Evolutionary conservation across 2,888 invertebrate genomes (phyloP), one percentile per base, ranked within the genome.

Genomic region (Leucania comma): DNA sequence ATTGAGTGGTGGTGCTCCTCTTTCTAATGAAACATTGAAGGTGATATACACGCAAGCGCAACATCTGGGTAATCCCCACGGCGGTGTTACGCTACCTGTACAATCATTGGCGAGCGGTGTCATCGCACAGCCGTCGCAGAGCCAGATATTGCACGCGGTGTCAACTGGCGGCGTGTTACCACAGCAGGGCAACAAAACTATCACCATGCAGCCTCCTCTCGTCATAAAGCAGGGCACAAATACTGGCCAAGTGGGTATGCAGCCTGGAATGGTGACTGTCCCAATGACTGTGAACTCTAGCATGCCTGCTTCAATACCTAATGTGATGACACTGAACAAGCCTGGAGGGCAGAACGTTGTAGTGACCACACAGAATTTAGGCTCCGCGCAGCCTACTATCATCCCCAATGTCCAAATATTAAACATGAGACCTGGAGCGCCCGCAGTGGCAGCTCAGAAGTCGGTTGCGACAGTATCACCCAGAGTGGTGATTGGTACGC

Each of bases 401-500:
- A 93, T 97, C 81, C 97, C 97, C 68, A 98, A 98, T 94, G 98
- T 98, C 88, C 98, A 98, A 94, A 98, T 98, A 90, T 96, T 98
- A 85, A 98, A 98, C 93, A 98, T 98, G 96, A 97, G 98, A 84
- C 97, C 98, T 66, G 97, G 97, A 76, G 96, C 97, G 75, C 97
- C 98, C 59, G 86, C 89, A 32, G 96, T 97, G 84, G 96, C 97
- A 77, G 97, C 97, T 72, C 98, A 98, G 92, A 98, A 98, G 93
- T 97, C 97, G 79, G 97, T 98, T 78, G 97, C 98, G 70, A 97
- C 97, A 71, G 97, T 98, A 78, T 97, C 98, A 74, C 97, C 98
- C 65, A 97, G 98, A 89, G 98, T 99, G 87, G 98, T 98, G 86
- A 97, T 98, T 86, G 98, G 98, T 87, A 96, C 97, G 78, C 98